A percentile compares a stretch with the other conserved stretches of the same genome.
These are phyloP conservation scores for Sphaerolaimus hirsutus DNA, from an alignment of 2,888 invertebrate genomes.

Conservation along the genomic window DNA sequence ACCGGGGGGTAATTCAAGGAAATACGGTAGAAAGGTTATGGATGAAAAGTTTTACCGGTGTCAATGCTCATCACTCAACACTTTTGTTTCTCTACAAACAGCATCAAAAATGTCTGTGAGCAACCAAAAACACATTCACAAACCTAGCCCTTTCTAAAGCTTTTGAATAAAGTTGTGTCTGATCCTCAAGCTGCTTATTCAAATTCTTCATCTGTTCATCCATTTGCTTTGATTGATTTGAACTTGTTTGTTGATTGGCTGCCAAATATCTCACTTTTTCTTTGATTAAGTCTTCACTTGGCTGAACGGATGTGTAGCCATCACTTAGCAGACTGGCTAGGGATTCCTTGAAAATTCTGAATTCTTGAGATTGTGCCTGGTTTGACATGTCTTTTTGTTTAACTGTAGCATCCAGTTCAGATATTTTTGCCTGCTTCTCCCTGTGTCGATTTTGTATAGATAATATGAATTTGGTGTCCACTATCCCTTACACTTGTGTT, in stretches of 20 bases:
- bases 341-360: slow-evolving; percentile 3
- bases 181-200: slow-evolving; percentile 45
- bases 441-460: too few species aligned
- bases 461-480: too few species aligned
- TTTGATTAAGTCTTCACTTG: slow-evolving; percentile 45
- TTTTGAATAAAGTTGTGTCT: slow-evolving; percentile 42
- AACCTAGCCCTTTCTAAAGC: slow-evolving; percentile 36
- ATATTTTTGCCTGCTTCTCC: too few species aligned
- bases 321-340: background rate
- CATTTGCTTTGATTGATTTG: slow-evolving; percentile 32
- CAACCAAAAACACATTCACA: too few species aligned
- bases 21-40: too few species aligned
- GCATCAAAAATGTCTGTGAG: too few species aligned
- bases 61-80: too few species aligned
- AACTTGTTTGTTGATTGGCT: background rate
- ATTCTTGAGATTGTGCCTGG: background rate
- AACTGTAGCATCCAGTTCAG: background rate
- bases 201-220: slow-evolving; percentile 50
- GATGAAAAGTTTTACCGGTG: too few species aligned
- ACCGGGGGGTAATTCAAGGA: too few species aligned
- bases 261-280: slow-evolving; percentile 35
- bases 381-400: background rate
- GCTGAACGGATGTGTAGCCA: slow-evolving; percentile 26
- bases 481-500: too few species aligned
- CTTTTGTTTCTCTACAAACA: too few species aligned